These are phyloP conservation scores for Felis chaus DNA, from an alignment of 2,113 vertebrate species.

Conservation along the genomic window DNA sequence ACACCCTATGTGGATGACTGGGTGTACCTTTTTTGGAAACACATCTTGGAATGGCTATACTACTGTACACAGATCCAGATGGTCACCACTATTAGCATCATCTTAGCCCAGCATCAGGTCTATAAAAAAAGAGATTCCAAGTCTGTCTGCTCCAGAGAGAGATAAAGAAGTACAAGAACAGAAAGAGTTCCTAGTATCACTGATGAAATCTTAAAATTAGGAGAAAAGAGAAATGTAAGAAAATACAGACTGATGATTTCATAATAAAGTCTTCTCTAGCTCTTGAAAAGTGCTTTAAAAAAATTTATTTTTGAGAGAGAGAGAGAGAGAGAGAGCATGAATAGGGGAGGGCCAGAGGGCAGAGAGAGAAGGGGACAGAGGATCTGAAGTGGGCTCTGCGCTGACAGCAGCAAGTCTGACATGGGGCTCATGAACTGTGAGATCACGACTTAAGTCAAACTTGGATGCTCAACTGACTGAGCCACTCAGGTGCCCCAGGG, in stretches of 20 bases:
- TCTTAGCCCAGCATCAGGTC: not conserved
- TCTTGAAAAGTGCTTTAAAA: not conserved
- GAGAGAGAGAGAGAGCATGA: too few relatives aligned
- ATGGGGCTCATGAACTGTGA: too few relatives aligned
- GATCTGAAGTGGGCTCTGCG: too few relatives aligned
- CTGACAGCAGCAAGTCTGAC: too few relatives aligned
- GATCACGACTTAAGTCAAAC: too few relatives aligned
- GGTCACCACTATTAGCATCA: not conserved
- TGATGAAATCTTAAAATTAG: constrained; percentile 15
- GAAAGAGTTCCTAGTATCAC: not conserved
- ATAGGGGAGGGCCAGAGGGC: too few relatives aligned
- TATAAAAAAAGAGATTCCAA: not conserved
- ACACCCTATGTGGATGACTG: not conserved
- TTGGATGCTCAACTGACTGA: too few relatives aligned
- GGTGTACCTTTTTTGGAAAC: not conserved
- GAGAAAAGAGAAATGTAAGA: not conserved
- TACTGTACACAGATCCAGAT: not conserved
- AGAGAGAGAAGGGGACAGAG: too few relatives aligned
- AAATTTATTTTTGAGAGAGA: too few relatives aligned
- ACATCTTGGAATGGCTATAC: not conserved
- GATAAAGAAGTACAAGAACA: constrained; percentile 1
- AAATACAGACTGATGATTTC: not conserved
- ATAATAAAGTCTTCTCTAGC: not conserved
- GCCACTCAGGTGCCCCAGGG: too few relatives aligned
- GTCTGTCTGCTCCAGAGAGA: not conserved